These are phyloP conservation scores for Drosophila monieri DNA, from an alignment of 2,888 invertebrate genomes.

Conservation along the genomic window DNA sequence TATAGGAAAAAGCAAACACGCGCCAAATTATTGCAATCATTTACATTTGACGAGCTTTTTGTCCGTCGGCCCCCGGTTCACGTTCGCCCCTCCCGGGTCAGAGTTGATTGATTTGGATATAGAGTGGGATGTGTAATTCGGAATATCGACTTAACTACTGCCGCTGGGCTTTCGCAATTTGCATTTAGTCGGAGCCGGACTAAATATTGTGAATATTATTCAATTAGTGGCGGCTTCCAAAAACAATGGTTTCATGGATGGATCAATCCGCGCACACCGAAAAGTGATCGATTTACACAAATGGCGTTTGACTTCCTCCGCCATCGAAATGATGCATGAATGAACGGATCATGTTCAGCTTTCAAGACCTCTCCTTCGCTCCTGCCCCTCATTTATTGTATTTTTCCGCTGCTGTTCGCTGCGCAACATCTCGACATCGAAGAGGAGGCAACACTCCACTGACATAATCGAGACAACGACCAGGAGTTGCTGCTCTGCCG, in stretches of 20 bases:
- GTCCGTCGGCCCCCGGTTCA: not conserved
- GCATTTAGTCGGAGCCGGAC: not conserved
- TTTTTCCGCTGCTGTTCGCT: slow-evolving; percentile 29
- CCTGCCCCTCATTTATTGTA: not conserved
- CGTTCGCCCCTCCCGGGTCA: not conserved
- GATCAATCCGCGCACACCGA: not conserved
- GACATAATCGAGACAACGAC: slow-evolving; percentile 73
- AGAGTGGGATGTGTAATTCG: not conserved
- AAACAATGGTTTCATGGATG: not conserved
- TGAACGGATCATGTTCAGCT: slow-evolving; percentile 36
- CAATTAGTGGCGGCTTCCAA: too few relatives aligned
- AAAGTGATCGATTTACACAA: slow-evolving; percentile 37
- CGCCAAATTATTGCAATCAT: slow-evolving; percentile 41
- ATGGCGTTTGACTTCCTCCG: slow-evolving; percentile 33
- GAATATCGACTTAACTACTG: not conserved
- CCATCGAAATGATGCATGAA: slow-evolving; percentile 20
- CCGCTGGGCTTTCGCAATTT: not conserved
- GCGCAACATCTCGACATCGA: slow-evolving; percentile 63
- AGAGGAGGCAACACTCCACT: slow-evolving; percentile 74
- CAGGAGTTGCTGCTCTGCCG: slow-evolving; percentile 30
- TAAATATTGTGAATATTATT: not conserved
- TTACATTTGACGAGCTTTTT: slow-evolving; percentile 27
- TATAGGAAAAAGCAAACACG: slow-evolving; percentile 40
- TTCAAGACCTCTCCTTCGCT: not conserved
- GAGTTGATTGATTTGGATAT: slow-evolving; percentile 25